Evolutionary conservation across 2,888 invertebrate species (phyloP), one percentile per base, ranked within the genome.

Genomic region (Aporophyla nigra): DNA sequence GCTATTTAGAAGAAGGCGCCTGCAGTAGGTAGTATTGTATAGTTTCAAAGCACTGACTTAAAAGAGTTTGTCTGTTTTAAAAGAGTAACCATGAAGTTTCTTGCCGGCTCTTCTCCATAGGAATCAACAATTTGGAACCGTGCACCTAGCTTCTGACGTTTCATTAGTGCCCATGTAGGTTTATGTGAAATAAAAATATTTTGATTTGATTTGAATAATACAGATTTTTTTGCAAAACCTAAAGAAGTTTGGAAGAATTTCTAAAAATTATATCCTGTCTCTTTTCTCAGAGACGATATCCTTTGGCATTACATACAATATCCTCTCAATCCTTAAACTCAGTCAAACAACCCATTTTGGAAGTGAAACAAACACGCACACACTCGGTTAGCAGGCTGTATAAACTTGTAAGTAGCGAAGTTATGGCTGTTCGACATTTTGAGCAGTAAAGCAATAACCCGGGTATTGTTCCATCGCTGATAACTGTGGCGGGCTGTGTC

Each of bases 361-460:
- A 63, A 51, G 43, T 59, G 16, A 33, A 84, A 65, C 53, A 59
- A 43, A 56, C 16, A 61, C 43, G 66, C 49, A 24, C 51, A 53
- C 46, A 53, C 40, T 24, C 24, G 54, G 58, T 54, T 49, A 65
- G 54, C 62, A 51, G 53, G 71, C 49, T 21, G 67, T 78, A 63
- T 82, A 84, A 82, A 87, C 66, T 76, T 70, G 67, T 84, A 71
- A 85, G 76, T 62, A 68, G 63, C 33, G 21, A 62, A 87, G 80
- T 85, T 87, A 87, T 73, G 78, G 67, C 56, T 54, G 78, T 66
- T 71, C 27, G 73, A 82, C 81, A 77, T 74, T 86, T 78, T 63
- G 76, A 78, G 72, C 84, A 66, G 74, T 88, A 82, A 76, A 87
- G 72, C 80, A 82, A 80, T 83, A 81, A 83, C 71, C 78, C 77